A percentile compares a stretch with the other conserved stretches of the same genome.
Evolutionary conservation across 2,797 vertebrate genomes (phyloP).

Genomic region (Malurus splendens): DNA sequence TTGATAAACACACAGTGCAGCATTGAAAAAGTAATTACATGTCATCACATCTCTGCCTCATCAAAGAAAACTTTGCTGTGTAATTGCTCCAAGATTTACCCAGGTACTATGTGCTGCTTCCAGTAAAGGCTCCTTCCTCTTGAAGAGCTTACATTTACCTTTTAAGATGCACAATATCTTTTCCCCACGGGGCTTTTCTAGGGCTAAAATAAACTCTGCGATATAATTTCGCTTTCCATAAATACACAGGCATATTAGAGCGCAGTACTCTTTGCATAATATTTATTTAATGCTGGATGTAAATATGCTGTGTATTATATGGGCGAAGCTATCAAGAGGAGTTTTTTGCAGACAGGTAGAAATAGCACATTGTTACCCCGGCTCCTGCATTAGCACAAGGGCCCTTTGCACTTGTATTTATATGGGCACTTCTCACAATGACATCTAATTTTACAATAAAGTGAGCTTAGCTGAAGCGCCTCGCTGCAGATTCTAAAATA

Average conservation of each 20-base stretch:
- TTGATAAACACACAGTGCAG: slow-evolving; percentile 92
- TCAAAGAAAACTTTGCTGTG: slow-evolving; percentile 75
- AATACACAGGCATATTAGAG: slow-evolving; percentile 67
- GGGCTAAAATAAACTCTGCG: slow-evolving; percentile 68
- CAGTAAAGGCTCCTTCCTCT: slow-evolving; percentile 42
- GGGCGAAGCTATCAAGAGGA: slow-evolving; percentile 45
- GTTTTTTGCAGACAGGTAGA: slow-evolving; percentile 59
- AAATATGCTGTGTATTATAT: slow-evolving; percentile 62
- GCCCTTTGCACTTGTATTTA: slow-evolving; percentile 69
- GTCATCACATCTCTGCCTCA: slow-evolving; percentile 85
- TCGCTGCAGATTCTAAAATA: slow-evolving; percentile 67
- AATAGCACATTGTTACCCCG: slow-evolving; percentile 56
- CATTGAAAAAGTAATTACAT: slow-evolving; percentile 96
- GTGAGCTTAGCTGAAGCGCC: slow-evolving; percentile 60
- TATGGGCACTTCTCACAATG: slow-evolving; percentile 69
- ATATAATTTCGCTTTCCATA: slow-evolving; percentile 74
- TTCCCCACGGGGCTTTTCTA: slow-evolving; percentile 59
- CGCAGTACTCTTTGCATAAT: slow-evolving; percentile 62
- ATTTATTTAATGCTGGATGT: slow-evolving; percentile 68
- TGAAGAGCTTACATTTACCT: slow-evolving; percentile 70
- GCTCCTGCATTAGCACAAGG: slow-evolving; percentile 65
- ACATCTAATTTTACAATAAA: slow-evolving; percentile 74
- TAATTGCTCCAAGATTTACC: slow-evolving; percentile 77
- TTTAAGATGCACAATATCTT: slow-evolving; percentile 69
- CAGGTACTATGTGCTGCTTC: slow-evolving; percentile 62